Evolutionary conservation across 37 sponge, comb jelly and placozoan genomes (phyloP), one percentile per base, ranked within the genome.

Genomic region (Chondrilla cf. caribensis): DNA sequence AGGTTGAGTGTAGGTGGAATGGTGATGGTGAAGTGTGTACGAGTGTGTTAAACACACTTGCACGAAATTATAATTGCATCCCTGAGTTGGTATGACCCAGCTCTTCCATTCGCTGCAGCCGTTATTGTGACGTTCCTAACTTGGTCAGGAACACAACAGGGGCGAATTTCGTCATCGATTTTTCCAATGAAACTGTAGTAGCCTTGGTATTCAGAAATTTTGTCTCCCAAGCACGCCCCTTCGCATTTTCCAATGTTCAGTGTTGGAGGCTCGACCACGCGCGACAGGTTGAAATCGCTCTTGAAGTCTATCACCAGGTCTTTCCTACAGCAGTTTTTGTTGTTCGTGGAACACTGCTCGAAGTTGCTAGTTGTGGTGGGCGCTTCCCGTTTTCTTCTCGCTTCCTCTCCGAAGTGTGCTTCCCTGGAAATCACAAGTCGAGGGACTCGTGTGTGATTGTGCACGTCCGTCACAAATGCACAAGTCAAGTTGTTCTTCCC

Each of bases 141-240:
- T 15, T 17, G n/a, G 40, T 73, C 41, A 15, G 76, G 76, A 18
- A 73, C 76, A 39, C 76, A 73, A 21, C 76, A 73, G 17, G 76
- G 44, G 21, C 22, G 17, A 2, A 73, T 40, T 3, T 2, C 41
- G n/a, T n/a, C 43, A 8, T 37, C 36, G 1, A 43, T 42, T 15
- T 36, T 19, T 21, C 40, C 2, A 3, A 24, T 18, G 19, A 43
- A 8, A 73, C 21, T 22, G 21, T 39, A 38, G 44, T 73, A 43
- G 36, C 18, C 21, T 22, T 39, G 17, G 31, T 42, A 2, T 1
- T 17, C 0, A 40, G 24, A 15, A 19, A 41, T 2, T 1, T n/a
- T 5, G 2, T 25, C n/a, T 8, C 24, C 24, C 6, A 32, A 41
- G 76, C 76, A 73, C 14, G 38, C 9, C 15, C 76, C 76, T 19